A percentile compares a stretch with the other conserved stretches of the same genome.
Evolutionary conservation across 1,140 invertebrate genomes (phyloP).

Genomic region (Cydia pomonella): DNA sequence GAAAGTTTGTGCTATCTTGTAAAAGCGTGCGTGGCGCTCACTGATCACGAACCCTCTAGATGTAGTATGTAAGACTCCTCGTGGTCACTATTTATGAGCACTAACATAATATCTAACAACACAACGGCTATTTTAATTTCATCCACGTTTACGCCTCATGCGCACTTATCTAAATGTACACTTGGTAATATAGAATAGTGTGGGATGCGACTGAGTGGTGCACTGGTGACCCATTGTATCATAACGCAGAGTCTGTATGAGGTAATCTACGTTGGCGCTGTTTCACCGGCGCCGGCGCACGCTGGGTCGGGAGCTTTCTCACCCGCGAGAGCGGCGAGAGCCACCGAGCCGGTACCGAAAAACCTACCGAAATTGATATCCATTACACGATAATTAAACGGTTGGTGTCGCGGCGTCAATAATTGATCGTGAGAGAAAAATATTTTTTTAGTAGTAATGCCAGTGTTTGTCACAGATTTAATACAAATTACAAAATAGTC

Average conservation of each 20-base stretch:
- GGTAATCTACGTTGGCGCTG: slow-evolving; percentile 40
- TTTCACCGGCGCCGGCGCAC: slow-evolving; percentile 55
- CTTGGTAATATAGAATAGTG: not conserved
- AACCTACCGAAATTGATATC: slow-evolving; percentile 22
- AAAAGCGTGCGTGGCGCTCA: slow-evolving; percentile 61
- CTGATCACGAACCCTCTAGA: not conserved
- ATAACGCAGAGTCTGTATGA: not conserved
- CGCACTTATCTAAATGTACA: not conserved
- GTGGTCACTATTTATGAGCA: not conserved
- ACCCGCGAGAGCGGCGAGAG: slow-evolving; percentile 47
- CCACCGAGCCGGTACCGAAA: slow-evolving; percentile 27
- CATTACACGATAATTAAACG: slow-evolving; percentile 3
- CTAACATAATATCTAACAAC: too few relatives aligned
- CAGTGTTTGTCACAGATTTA: not conserved
- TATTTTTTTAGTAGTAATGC: not conserved
- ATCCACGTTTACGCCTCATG: too few relatives aligned
- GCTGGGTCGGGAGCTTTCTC: slow-evolving; percentile 67
- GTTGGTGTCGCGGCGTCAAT: not conserved
- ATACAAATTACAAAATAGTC: too few relatives aligned
- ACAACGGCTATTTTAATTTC: too few relatives aligned
- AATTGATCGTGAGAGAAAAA: not conserved
- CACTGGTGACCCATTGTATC: too few relatives aligned
- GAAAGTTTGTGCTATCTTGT: slow-evolving; percentile 47
- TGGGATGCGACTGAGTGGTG: not conserved
- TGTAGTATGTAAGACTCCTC: slow-evolving; percentile 3